Conservation (phyloP, 1,140 invertebrate species). For the Dreissena polymorpha region DNA sequence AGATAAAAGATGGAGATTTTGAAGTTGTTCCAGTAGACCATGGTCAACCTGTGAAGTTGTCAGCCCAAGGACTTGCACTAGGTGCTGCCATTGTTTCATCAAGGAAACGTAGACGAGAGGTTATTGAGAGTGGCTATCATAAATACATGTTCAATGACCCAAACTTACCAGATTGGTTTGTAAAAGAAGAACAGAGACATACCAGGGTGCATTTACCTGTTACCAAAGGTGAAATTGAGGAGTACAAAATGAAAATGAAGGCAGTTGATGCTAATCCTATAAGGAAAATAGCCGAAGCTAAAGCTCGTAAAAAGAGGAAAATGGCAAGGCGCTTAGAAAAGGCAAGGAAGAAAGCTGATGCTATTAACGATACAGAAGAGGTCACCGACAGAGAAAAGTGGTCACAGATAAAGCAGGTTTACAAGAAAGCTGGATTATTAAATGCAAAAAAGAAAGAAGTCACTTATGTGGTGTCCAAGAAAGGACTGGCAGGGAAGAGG, state of each 20-base stretch:
- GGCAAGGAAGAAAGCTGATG: slow-evolving; percentile 97
- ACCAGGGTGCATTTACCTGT: slow-evolving; percentile 90
- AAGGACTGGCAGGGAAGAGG: slow-evolving; percentile 86
- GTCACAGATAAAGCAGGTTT: slow-evolving; percentile 94
- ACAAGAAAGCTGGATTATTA: slow-evolving; percentile 92
- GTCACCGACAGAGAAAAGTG: slow-evolving; percentile 95
- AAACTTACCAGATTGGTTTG: slow-evolving; percentile 97
- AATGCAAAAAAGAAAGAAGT: slow-evolving; percentile 91
- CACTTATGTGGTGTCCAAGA: slow-evolving; percentile 97
- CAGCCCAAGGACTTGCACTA: slow-evolving; percentile 87
- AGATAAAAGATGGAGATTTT: slow-evolving; percentile 81
- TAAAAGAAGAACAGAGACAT: slow-evolving; percentile 95
- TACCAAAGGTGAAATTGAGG: slow-evolving; percentile 84
- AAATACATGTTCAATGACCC: slow-evolving; percentile 82
- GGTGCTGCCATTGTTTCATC: slow-evolving; percentile 77
- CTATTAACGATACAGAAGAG: slow-evolving; percentile 93
- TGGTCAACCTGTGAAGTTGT: slow-evolving; percentile 83
- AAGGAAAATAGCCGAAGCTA: slow-evolving; percentile 99
- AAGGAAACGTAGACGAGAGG: slow-evolving; percentile 75
- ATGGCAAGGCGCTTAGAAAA: slow-evolving; percentile 92
- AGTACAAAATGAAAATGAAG: slow-evolving; percentile 84
- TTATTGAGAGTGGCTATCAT: slow-evolving; percentile 78
- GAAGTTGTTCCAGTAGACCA: slow-evolving; percentile 82
- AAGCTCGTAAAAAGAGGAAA: slow-evolving; percentile 97
- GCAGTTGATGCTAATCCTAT: slow-evolving; percentile 97